Evolutionary conservation across 1,140 invertebrate species (phyloP).

Genomic region (Micrasema longulum): DNA sequence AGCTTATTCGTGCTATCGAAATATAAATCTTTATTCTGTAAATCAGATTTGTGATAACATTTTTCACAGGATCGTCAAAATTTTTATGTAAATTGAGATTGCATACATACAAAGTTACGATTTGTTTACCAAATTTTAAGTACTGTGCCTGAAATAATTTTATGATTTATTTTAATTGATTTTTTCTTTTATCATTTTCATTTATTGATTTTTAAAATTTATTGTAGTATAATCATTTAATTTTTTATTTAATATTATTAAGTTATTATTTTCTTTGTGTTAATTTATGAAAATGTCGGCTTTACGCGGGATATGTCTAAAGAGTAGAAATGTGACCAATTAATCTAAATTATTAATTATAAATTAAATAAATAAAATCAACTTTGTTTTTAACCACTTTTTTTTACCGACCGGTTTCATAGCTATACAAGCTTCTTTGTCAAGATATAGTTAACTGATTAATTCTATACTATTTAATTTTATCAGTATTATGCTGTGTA

Average conservation of each 20-base stretch:
- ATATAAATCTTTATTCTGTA: slow-evolving; percentile 14
- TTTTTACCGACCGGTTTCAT: too few relatives aligned
- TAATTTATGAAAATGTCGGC: too few relatives aligned
- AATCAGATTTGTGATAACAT: not conserved
- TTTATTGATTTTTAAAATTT: not conserved
- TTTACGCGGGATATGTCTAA: too few relatives aligned
- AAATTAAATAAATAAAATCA: too few relatives aligned
- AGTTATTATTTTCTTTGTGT: not conserved
- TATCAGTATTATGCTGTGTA: too few relatives aligned
- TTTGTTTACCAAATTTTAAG: not conserved
- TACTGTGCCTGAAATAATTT: not conserved
- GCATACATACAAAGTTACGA: not conserved
- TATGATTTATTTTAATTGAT: not conserved
- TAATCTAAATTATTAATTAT: too few relatives aligned
- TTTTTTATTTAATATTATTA: not conserved
- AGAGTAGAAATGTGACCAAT: too few relatives aligned
- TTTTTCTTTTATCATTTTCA: not conserved
- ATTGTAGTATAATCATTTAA: not conserved
- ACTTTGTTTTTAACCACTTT: too few relatives aligned
- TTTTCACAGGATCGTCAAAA: not conserved
- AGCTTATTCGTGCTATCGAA: slow-evolving; percentile 9
- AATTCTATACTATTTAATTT: too few relatives aligned
- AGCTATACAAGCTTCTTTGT: too few relatives aligned
- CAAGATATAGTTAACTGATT: too few relatives aligned
- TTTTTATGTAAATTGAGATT: not conserved